Conservation (phyloP, 2,113 vertebrate species). For the Bambusicola thoracicus region DNA sequence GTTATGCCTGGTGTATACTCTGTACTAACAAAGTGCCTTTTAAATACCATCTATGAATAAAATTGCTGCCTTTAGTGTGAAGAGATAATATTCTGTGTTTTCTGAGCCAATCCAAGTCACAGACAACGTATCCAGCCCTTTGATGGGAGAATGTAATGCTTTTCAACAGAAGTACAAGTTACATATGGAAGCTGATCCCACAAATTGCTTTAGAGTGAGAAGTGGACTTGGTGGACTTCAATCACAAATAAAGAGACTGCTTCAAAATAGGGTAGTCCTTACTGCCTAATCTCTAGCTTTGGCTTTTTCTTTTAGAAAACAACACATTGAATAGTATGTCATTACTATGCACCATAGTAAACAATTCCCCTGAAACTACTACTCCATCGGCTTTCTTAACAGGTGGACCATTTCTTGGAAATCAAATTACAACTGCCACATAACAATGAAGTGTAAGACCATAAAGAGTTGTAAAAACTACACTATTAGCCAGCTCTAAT, state of each 20-base stretch:
- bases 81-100: rapidly evolving
- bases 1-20: not conserved
- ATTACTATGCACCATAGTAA: not conserved
- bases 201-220: not conserved
- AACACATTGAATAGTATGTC: not conserved
- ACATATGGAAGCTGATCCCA: not conserved
- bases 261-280: not conserved
- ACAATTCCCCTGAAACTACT: not conserved
- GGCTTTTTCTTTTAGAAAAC: not conserved
- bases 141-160: not conserved
- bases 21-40: not conserved
- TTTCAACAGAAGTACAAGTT: rapidly evolving
- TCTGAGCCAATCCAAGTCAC: not conserved
- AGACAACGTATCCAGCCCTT: not conserved
- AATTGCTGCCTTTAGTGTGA: not conserved
- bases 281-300: not conserved
- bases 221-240: not conserved
- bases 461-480: not conserved
- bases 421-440: not conserved
- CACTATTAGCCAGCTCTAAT: not conserved
- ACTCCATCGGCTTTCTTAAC: not conserved
- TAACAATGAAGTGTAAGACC: not conserved
- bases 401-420: not conserved
- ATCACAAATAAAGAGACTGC: rapidly evolving
- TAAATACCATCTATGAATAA: not conserved